Base-by-base conservation (phyloP, 2,797 vertebrate genomes). In the Pangasius sanitwongsei region DNA sequence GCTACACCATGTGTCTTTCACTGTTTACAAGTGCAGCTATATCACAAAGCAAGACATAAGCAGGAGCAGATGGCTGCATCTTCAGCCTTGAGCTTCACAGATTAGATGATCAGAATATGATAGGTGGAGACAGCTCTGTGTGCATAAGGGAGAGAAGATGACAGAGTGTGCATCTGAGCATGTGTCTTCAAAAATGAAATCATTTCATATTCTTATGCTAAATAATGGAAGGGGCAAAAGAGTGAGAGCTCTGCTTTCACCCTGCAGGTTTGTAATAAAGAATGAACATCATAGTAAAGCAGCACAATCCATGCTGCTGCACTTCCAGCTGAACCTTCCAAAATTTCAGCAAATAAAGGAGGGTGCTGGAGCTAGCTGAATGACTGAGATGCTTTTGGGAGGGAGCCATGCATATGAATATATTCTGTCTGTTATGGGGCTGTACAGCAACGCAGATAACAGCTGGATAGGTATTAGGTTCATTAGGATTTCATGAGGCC, bases 211-310 rank as follows among this genome's bases (percentile, higher is more conserved):
- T 74, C 84, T 25, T 50, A 34, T 72, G 80, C 53, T 84, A 72
- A 84, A 63, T 72, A 78, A 87, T 65, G 61, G 87, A 74, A 63
- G 28, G 55, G 28, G 41, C 67, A 82, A 89, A 82, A 57, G 74
- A 77, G 37, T 65, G 59, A 86, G n/a, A 75, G 74, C 34, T 85
- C 18, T 87, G 77, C 48, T 85, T 57, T 78, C 86, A 70, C 75
- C 65, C 86, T 85, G 83, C 87, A 89, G 87, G 74, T 53, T 87
- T 89, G 67, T 92, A 92, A 92, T 92, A 88, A 89, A 83, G 88
- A 86, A 89, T 91, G 85, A 92, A 88, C 81, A 50, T 78, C 53
- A 25, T 50, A 87, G 80, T 59, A 70, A 37, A 81, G 70, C 74
- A 88, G 78, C 44, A 86, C 84, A 83, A 72, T 89, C 53, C 25